Evolutionary conservation across 2,888 invertebrate species (phyloP).

Genomic region (Patella ulyssiponensis): DNA sequence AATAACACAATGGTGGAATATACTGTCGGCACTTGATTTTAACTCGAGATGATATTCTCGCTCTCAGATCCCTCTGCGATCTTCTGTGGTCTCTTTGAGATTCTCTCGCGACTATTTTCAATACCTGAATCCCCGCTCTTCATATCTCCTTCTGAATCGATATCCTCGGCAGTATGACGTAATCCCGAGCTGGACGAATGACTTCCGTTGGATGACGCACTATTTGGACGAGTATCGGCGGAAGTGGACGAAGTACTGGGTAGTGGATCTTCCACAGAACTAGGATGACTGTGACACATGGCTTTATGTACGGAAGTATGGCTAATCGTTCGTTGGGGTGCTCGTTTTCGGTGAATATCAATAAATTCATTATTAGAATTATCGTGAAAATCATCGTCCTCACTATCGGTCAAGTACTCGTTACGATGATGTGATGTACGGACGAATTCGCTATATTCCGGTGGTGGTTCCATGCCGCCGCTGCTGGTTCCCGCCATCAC

Average conservation of each 20-base stretch:
- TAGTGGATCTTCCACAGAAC: background rate
- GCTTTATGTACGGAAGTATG: background rate
- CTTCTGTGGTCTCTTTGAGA: background rate
- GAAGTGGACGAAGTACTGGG: background rate
- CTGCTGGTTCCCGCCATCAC: slow-evolving; percentile 31
- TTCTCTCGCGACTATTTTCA: background rate
- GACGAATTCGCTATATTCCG: slow-evolving; percentile 26
- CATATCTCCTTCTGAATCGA: background rate
- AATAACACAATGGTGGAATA: no score
- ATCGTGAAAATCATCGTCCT: background rate
- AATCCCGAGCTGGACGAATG: background rate
- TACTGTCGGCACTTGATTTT: no score
- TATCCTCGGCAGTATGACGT: background rate
- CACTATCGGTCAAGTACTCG: background rate
- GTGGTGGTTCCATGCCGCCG: slow-evolving; percentile 24
- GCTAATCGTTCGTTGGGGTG: background rate
- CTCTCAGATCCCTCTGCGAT: no score
- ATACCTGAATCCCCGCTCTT: background rate
- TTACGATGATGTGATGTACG: background rate
- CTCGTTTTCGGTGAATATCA: background rate
- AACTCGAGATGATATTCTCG: no score
- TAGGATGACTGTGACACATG: background rate
- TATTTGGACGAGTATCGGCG: background rate
- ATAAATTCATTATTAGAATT: background rate
- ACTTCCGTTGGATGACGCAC: background rate